Conservation (phyloP, 2,888 invertebrate species). For the Tipula confusa region DNA sequence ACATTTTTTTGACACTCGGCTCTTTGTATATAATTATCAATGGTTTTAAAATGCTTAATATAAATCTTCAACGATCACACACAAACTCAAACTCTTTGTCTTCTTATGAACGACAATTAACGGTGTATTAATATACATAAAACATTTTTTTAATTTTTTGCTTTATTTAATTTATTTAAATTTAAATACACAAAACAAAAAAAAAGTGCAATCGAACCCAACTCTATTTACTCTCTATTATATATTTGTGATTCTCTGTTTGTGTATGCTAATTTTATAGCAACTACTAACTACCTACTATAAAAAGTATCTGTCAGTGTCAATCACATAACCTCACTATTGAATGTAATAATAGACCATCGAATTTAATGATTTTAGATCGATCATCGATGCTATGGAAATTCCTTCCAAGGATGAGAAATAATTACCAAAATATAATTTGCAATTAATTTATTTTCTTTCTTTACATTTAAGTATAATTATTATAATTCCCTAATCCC, state of each 20-base stretch:
- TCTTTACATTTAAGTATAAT: no score
- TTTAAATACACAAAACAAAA: background rate
- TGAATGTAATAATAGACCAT: no score
- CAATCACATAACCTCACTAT: background rate
- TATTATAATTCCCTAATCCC: no score
- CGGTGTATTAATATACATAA: background rate
- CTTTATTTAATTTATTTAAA: background rate
- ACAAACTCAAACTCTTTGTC: background rate
- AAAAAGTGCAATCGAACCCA: no score
- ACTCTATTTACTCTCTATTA: background rate
- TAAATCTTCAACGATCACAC: background rate
- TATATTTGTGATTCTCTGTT: background rate
- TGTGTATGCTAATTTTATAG: background rate
- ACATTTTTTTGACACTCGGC: conserved; percentile 31
- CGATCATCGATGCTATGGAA: no score
- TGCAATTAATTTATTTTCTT: no score
- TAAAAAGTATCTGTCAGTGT: background rate
- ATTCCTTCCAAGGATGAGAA: no score
- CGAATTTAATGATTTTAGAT: no score
- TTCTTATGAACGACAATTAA: background rate
- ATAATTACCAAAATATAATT: no score
- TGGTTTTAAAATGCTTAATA: background rate
- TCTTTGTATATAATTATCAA: background rate
- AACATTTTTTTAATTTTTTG: background rate
- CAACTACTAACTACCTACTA: background rate